Conservation (phyloP, 2,113 vertebrate genomes). For the Microtus montanus region DNA sequence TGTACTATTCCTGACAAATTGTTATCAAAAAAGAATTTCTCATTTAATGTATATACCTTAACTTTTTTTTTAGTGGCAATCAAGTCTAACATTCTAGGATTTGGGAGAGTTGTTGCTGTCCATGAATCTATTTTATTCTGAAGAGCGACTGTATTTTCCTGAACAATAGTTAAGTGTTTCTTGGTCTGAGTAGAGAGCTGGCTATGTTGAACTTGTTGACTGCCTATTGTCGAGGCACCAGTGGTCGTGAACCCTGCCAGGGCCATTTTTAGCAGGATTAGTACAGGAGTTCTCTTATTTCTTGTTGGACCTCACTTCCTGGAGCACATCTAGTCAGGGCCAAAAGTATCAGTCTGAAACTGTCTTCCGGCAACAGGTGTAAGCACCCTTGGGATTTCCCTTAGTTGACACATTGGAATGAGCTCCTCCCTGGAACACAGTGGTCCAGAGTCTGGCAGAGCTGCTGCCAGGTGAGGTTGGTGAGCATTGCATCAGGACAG, state of each 20-base stretch:
- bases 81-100: background rate
- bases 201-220: background rate
- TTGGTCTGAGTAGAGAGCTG: background rate
- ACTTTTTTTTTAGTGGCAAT: background rate
- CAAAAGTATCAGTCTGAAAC: background rate
- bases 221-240: background rate
- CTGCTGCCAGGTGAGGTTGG: background rate
- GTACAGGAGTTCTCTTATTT: background rate
- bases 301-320: background rate
- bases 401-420: background rate
- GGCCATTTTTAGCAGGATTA: background rate
- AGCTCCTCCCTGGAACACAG: background rate
- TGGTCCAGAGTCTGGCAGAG: background rate
- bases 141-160: background rate
- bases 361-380: background rate
- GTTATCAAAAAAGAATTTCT: background rate
- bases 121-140: background rate
- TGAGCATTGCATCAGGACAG: background rate
- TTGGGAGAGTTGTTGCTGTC: background rate
- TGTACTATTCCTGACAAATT: background rate
- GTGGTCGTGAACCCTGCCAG: background rate
- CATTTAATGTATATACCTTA: background rate
- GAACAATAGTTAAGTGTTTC: background rate
- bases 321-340: background rate
- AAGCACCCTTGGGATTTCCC: background rate